These are phyloP conservation scores for Drosophila orosa DNA, from an alignment of 1,140 invertebrate genomes.

Conservation along the genomic window DNA sequence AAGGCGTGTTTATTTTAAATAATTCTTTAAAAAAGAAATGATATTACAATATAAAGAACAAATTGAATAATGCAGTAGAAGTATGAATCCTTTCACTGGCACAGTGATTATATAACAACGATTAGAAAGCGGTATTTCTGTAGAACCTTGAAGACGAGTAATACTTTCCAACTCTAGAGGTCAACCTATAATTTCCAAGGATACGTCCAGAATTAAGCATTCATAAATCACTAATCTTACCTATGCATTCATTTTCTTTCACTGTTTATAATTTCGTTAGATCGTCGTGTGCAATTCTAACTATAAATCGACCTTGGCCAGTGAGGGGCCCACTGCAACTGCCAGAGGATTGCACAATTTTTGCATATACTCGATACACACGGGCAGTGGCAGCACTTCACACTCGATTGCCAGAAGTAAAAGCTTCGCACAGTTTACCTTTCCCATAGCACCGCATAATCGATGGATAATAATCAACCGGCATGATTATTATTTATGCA, in stretches of 20 bases:
- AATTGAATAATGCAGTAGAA: too few relatives aligned
- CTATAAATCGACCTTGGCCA: constrained; percentile 47
- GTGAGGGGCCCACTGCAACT: constrained; percentile 17
- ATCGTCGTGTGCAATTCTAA: constrained; percentile 44
- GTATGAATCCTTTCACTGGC: not conserved
- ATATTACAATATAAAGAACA: too few relatives aligned
- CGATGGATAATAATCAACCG: constrained; percentile 2
- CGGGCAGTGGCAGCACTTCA: constrained; percentile 36
- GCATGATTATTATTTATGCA: constrained; percentile 50
- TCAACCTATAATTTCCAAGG: not conserved
- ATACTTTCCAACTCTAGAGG: not conserved
- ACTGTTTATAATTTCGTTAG: constrained; percentile 9
- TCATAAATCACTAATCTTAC: not conserved
- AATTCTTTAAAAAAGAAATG: not conserved
- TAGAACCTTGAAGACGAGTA: not conserved
- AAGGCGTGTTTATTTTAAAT: not conserved
- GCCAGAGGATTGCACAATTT: constrained; percentile 35
- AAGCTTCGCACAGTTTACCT: constrained; percentile 48
- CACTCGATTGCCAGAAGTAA: constrained; percentile 67
- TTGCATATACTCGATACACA: constrained; percentile 27
- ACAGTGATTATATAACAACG: not conserved
- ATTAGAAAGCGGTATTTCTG: not conserved
- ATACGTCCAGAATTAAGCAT: not conserved
- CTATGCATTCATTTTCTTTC: constrained; percentile 13
- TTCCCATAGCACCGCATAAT: constrained; percentile 29